These are phyloP conservation scores for Aquatica leii DNA, from an alignment of 2,888 invertebrate species.

Conservation along the genomic window DNA sequence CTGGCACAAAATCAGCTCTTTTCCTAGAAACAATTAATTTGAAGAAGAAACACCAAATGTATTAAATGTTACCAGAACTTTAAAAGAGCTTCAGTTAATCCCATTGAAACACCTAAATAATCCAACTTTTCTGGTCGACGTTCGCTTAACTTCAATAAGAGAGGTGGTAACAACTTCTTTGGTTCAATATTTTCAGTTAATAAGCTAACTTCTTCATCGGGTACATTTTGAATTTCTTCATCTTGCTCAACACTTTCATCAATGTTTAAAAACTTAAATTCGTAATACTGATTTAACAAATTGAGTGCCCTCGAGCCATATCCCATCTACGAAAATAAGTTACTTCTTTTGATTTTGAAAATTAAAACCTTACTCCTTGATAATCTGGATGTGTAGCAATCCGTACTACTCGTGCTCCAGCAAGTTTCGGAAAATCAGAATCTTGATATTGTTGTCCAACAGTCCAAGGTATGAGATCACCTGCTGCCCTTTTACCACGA, in stretches of 20 bases:
- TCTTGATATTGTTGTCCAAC: conserved; percentile 96
- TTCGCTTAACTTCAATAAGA: conserved; percentile 86
- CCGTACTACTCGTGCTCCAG: conserved; percentile 91
- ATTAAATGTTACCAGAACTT: conserved; percentile 90
- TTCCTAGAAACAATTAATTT: conserved; percentile 59
- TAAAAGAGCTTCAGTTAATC: conserved; percentile 85
- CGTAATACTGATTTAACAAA: conserved; percentile 88
- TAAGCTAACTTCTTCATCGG: conserved; percentile 68
- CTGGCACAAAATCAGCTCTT: conserved; percentile 79
- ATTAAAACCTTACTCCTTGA: conserved; percentile 71
- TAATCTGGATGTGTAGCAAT: conserved; percentile 99
- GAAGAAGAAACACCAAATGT: no score
- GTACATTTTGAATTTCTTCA: conserved; percentile 64
- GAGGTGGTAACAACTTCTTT: conserved; percentile 83
- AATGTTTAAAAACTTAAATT: conserved; percentile 77
- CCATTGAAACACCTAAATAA: conserved; percentile 95
- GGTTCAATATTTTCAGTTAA: conserved; percentile 80
- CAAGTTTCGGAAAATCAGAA: conserved; percentile 87
- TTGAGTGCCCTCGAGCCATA: conserved; percentile 91
- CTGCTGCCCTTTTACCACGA: conserved; percentile 89
- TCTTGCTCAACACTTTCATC: conserved; percentile 63
- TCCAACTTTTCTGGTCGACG: conserved; percentile 85
- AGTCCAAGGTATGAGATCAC: conserved; percentile 99
- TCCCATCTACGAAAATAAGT: conserved; percentile 78
- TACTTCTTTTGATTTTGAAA: not conserved